These are phyloP conservation scores for Leistus spinibarbis DNA, from an alignment of 2,888 invertebrate genomes.

Conservation along the genomic window DNA sequence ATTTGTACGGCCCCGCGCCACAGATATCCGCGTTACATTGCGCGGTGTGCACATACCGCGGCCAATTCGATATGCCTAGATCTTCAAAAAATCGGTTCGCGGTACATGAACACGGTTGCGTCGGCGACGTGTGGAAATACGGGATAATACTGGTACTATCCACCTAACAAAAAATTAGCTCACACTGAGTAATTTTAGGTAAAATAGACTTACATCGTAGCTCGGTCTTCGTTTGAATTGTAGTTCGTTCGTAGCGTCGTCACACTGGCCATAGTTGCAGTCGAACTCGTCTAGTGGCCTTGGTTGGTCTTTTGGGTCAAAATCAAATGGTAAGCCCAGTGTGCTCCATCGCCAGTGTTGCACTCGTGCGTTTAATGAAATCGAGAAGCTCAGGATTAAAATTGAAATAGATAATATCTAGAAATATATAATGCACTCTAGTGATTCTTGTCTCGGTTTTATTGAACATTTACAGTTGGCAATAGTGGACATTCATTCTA, in stretches of 20 bases:
- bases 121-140: slow-evolving; percentile 34
- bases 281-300: slow-evolving; percentile 16
- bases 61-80: slow-evolving; percentile 50
- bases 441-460: no score
- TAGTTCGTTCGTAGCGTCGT: slow-evolving; percentile 18
- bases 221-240: slow-evolving; percentile 9
- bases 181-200: no score
- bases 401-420: slow-evolving; percentile 10
- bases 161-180: slow-evolving; percentile 4
- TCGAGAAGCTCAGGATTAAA: slow-evolving; percentile 3
- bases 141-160: slow-evolving; percentile 15
- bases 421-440: neutral
- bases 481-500: no score
- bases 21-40: slow-evolving; percentile 51
- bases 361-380: neutral
- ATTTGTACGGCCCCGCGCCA: slow-evolving; percentile 46
- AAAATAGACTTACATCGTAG: slow-evolving; percentile 31
- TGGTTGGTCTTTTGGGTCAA: slow-evolving; percentile 13
- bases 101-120: slow-evolving; percentile 47
- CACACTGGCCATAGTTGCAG: slow-evolving; percentile 24
- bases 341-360: slow-evolving; percentile 22
- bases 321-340: neutral
- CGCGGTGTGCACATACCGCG: slow-evolving; percentile 51
- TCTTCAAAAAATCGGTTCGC: slow-evolving; percentile 47
- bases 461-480: no score